phyloP scores from a whole-genome alignment of 1,140 invertebrate species.

The Drosophila yakuba region DNA sequence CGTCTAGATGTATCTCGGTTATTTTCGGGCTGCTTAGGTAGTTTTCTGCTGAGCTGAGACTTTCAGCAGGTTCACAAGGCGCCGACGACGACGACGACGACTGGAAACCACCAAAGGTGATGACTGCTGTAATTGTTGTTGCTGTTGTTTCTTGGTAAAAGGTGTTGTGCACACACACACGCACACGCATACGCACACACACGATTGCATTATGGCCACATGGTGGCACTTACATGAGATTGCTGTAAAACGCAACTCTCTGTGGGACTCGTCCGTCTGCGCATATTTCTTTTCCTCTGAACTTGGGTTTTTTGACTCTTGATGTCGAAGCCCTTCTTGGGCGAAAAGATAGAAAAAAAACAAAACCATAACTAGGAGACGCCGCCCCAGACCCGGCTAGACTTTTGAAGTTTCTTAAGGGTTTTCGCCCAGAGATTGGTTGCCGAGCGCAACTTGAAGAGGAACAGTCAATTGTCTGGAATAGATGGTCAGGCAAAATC shows the following conservation, averaged over 20 bases:
- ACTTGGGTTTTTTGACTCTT: constrained; percentile 60
- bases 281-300: constrained; percentile 71
- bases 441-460: constrained; percentile 15
- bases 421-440: constrained; percentile 25
- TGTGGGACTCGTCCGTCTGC: constrained; percentile 33
- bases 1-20: constrained; percentile 19
- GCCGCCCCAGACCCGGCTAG: constrained; percentile 24
- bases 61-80: constrained; percentile 70
- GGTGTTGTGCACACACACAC: constrained; percentile 67
- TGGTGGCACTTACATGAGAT: constrained; percentile 57
- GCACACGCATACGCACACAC: constrained; percentile 3
- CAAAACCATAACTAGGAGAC: constrained; percentile 18
- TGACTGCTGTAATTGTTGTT: constrained; percentile 81
- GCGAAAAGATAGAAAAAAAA: constrained; percentile 14
- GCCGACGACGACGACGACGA: constrained; percentile 59
- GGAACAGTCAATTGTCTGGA: constrained; percentile 30
- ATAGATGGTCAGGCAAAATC: constrained; percentile 30
- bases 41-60: constrained; percentile 53
- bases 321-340: constrained; percentile 47
- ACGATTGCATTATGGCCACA: constrained; percentile 32
- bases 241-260: constrained; percentile 48
- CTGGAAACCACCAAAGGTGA: constrained; percentile 79
- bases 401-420: constrained; percentile 43
- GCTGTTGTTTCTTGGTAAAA: constrained; percentile 73
- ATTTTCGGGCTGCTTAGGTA: constrained; percentile 73